Base-by-base conservation (phyloP, 2,888 invertebrate species). In the Morinoia aosen region DNA sequence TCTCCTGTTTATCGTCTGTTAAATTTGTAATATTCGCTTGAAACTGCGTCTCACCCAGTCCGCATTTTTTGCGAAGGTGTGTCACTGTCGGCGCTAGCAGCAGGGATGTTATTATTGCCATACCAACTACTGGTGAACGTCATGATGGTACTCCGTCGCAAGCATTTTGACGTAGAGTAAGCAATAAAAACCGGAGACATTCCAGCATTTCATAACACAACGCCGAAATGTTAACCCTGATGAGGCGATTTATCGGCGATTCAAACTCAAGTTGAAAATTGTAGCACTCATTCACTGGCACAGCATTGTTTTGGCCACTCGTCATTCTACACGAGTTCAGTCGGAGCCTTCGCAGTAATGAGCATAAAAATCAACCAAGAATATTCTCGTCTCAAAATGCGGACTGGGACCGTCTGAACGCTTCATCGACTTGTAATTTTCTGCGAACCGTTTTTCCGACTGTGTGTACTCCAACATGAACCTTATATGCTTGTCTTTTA, bases 381-480 rank as follows among this genome's bases (percentile, higher is more conserved):
- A 76, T 11, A 19, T 64, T 76, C 19, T 8, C 3, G 19, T 76
- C 25, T 25, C 76, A 16, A 76, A 76, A 76, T 76, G 76, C 76
- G 76, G 76, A 76, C 76, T 76, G 76, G 76, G 76, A 33, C 10
- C 0, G 25, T 19, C 19, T 16, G 16, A 76, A 76, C 76, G 76
- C 76, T 76, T 76, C 25, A 76, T 33, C 33, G 25, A 76, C 76
- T 76, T 76, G 33, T 33, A 33, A 76, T 76, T 76, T 76, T 76
- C 25, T 76, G 76, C 76, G 25, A 76, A 33, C 25, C 76, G 76
- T 76, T 76, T 16, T 76, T 33, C 8, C 76, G 25, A 33, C 19
- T 76, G 33, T 76, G 76, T 76, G 76, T 76, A 76, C 76, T 76
- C 76, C 76, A 76, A 76, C 76, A 76, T 76, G 76, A 76, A 76